A percentile compares a stretch with the other conserved stretches of the same genome.
These are phyloP conservation scores for Clarias fuscus DNA, from an alignment of 2,797 vertebrate genomes.

Conservation along the genomic window DNA sequence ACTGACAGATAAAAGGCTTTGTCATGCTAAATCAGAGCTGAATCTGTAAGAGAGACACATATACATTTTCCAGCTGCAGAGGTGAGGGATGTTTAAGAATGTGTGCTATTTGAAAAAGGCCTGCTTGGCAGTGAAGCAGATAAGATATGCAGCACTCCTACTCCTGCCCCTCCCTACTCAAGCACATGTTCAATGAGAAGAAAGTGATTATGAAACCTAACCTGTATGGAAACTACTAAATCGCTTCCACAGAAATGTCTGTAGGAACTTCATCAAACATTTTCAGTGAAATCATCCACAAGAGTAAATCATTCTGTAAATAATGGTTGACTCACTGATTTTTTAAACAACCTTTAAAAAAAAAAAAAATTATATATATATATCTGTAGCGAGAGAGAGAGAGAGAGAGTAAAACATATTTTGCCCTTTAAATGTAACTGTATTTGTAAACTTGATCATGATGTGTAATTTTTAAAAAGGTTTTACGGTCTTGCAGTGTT, in stretches of 20 bases:
- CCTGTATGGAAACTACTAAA: constrained; percentile 10
- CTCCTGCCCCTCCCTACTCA: constrained; percentile 18
- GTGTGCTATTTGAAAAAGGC: constrained; percentile 62
- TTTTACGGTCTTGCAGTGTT: neutral
- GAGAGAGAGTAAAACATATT: neutral
- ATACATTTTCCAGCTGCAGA: constrained; percentile 44
- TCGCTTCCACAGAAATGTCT: neutral
- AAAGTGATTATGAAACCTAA: constrained; percentile 27
- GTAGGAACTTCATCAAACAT: neutral
- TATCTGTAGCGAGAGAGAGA: no score
- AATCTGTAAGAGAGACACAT: constrained; percentile 5
- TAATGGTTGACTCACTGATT: neutral
- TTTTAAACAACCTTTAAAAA: neutral
- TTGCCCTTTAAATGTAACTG: neutral
- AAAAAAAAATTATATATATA: neutral
- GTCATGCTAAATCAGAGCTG: neutral
- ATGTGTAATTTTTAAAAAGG: neutral
- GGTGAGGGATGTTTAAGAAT: constrained; percentile 61
- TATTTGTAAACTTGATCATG: neutral
- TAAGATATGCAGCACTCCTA: constrained; percentile 56
- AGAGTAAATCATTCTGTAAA: neutral
- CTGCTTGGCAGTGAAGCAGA: constrained; percentile 56
- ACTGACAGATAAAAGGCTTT: constrained; percentile 20
- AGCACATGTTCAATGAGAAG: constrained; percentile 11
- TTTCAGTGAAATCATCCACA: constrained; percentile 9